Evolutionary conservation across 1,140 invertebrate species (phyloP), one percentile per base, ranked within the genome.

Genomic region (Anthonomus grandis): DNA sequence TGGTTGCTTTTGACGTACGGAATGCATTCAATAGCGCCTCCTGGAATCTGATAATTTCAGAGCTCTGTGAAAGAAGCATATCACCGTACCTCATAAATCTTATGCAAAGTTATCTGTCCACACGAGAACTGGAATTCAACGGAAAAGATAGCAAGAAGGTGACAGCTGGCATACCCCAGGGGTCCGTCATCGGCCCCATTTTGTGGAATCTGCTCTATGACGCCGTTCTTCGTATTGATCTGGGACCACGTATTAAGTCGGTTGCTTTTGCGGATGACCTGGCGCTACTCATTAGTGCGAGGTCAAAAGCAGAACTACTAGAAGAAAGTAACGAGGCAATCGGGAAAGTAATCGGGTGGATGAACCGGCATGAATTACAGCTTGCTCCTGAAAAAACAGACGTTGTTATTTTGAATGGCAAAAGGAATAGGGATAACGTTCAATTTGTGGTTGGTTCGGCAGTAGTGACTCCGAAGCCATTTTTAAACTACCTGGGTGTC

Each of bases 151-250:
- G 18, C 5, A 71, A 68, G 45, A 0, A 19, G 0, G 54, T 67
- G 0, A 70, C 63, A 0, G 70, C 66, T 60, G 65, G 76, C 0
- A 74, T 75, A 22, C 75, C 76, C 0, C 75, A 78, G 55, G 75
- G 75, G 0, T 78, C 74, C 0, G 68, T 76, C 0, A 44, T 76
- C 0, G 75, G 75, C 0, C 72, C 75, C 0, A 37, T 59, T 0
- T 45, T 74, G 0, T 77, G 75, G 72, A 76, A 76, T 37, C 8
- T 76, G 0, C 48, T 74, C 0, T 68, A 77, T 19, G 70, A 76
- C 31, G 64, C 64, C 4, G 38, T 74, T 3, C 46, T 76, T 8
- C 21, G 25, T 2, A 46, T 75, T 2, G 62, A 65, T 15, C 18
- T 52, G 0, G 53, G 60, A 0, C 10, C 21, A 13, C 67, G 61